Conservation (phyloP, 2,888 invertebrate species). For the Microctonus brassicae region DNA sequence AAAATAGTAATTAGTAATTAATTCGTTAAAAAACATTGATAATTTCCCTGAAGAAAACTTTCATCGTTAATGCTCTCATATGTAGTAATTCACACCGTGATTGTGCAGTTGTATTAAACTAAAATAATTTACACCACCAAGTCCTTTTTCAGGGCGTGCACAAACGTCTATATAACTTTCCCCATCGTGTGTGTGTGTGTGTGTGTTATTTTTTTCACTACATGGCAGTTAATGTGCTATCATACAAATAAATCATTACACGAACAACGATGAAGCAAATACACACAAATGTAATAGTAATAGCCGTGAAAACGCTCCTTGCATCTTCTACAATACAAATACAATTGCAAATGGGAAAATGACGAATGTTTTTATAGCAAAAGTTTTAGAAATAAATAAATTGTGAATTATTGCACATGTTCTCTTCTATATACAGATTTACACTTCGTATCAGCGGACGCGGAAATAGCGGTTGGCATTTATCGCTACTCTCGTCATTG, state of each 20-base stretch:
- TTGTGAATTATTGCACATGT: conserved; percentile 20
- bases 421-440: conserved; percentile 8
- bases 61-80: neutral
- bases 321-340: no score
- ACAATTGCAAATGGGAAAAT: conserved; percentile 10
- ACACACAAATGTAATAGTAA: neutral
- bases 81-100: neutral
- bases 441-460: conserved; percentile 41
- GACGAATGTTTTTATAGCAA: neutral
- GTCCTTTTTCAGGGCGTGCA: neutral
- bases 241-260: neutral
- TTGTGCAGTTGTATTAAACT: neutral
- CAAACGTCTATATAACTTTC: neutral
- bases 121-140: neutral
- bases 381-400: conserved; percentile 18
- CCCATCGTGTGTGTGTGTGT: neutral
- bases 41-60: neutral
- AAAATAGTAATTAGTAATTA: no score
- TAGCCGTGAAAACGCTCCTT: no score
- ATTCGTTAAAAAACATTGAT: no score
- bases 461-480: conserved; percentile 44
- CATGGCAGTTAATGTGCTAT: neutral
- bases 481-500: conserved; percentile 36
- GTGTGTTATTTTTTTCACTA: neutral
- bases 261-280: neutral